Conservation (phyloP, 1,140 invertebrate species). For the Leptestheria dahalacensis region DNA sequence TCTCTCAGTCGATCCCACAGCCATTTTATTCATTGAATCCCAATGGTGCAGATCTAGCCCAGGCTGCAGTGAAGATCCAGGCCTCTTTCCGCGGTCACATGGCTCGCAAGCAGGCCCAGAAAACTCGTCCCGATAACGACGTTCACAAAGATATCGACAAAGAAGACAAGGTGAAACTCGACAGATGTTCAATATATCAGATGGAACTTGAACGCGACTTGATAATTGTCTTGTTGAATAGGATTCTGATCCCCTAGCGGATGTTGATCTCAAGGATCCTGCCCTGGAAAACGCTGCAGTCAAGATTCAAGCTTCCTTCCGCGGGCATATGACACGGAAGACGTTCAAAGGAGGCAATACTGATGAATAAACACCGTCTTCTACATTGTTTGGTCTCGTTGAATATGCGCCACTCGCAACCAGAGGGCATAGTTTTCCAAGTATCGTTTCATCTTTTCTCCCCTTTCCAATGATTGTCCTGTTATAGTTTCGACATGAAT, state of each 20-base stretch:
- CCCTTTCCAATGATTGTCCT: no score
- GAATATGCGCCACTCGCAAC: no score
- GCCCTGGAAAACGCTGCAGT: slow-evolving; percentile 74
- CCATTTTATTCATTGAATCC: slow-evolving; percentile 22
- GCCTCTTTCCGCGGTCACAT: slow-evolving; percentile 45
- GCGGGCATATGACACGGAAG: slow-evolving; percentile 75
- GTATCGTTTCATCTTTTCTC: no score
- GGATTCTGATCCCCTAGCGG: slow-evolving; percentile 27
- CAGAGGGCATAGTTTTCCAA: no score
- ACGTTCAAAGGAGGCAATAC: slow-evolving; percentile 13
- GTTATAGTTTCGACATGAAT: no score
- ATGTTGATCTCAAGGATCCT: slow-evolving; percentile 66
- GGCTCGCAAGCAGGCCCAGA: slow-evolving; percentile 42
- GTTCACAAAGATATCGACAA: slow-evolving; percentile 32
- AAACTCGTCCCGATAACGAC: slow-evolving; percentile 29
- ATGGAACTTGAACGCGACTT: background rate
- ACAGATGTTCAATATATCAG: slow-evolving; percentile 23
- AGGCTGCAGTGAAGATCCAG: slow-evolving; percentile 50
- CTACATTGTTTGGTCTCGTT: no score
- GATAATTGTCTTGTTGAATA: background rate
- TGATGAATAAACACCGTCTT: no score
- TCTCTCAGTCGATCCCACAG: background rate
- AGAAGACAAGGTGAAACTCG: slow-evolving; percentile 44
- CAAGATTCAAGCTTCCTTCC: slow-evolving; percentile 84
- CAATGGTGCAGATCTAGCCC: slow-evolving; percentile 38